These are phyloP conservation scores for Eublepharis macularius DNA, from an alignment of 2,113 vertebrate species.

Conservation along the genomic window DNA sequence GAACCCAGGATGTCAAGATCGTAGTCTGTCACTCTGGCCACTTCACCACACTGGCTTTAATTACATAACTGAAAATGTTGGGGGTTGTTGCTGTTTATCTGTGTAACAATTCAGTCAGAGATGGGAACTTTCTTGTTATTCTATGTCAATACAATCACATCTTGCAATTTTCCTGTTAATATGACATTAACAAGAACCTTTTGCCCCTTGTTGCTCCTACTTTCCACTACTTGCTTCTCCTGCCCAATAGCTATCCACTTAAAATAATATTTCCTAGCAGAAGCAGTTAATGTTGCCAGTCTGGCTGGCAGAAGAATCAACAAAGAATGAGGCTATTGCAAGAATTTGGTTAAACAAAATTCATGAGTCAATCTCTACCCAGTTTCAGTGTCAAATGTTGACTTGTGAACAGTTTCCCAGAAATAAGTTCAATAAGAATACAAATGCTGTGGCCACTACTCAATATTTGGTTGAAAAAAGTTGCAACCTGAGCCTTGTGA, in stretches of 20 bases:
- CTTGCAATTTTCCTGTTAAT: neutral
- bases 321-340: neutral
- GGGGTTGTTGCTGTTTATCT: neutral
- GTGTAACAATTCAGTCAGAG: neutral
- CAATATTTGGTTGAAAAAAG: neutral
- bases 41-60: no score
- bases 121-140: neutral
- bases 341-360: neutral
- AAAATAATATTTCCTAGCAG: neutral
- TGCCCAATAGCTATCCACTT: neutral
- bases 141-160: neutral
- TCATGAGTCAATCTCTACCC: neutral
- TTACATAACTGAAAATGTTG: neutral
- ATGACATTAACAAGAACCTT: neutral
- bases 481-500: rapidly evolving
- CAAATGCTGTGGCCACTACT: neutral
- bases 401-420: neutral
- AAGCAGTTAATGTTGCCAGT: neutral
- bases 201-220: neutral
- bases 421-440: neutral
- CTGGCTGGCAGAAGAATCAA: neutral
- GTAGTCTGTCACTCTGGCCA: no score
- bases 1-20: no score
- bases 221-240: neutral
- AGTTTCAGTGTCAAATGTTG: neutral